phyloP scores from a whole-genome alignment of 2,888 invertebrate genomes.

The Pandemis cinnamomeana region DNA sequence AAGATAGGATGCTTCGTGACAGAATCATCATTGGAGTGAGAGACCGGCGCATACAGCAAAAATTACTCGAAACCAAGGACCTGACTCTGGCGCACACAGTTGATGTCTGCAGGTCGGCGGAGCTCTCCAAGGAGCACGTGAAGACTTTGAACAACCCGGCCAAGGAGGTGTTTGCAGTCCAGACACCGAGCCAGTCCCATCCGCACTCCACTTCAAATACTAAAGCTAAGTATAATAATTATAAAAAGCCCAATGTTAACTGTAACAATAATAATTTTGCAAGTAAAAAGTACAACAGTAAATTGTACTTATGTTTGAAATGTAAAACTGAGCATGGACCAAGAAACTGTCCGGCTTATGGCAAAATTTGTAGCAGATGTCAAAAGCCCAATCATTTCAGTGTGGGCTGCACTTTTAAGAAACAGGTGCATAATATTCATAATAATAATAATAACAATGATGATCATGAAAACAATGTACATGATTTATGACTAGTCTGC shows the following conservation, averaged over 20 bases:
- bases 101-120: constrained; percentile 23
- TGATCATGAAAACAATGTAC: background rate
- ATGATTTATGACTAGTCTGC: background rate
- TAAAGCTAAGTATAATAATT: constrained; percentile 23
- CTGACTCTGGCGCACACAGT: constrained; percentile 6
- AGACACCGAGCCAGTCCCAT: background rate
- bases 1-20: constrained; percentile 32
- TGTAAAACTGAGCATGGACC: constrained; percentile 29
- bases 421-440: background rate
- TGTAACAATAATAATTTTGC: background rate
- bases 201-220: background rate
- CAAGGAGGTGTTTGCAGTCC: constrained; percentile 16
- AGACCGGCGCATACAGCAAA: constrained; percentile 12
- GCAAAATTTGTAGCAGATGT: constrained; percentile 22
- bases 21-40: constrained; percentile 24
- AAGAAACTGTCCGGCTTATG: constrained; percentile 26
- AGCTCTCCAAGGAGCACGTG: constrained; percentile 16
- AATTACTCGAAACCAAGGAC: constrained; percentile 19
- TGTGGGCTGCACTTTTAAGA: constrained; percentile 17
- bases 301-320: constrained; percentile 14
- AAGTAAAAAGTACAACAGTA: too few species aligned
- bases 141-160: constrained; percentile 7
- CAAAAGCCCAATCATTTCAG: constrained; percentile 21
- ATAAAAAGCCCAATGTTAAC: background rate
- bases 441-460: background rate